phyloP scores from a whole-genome alignment of 2,797 vertebrate genomes.

The Pyrocephalus nanus region DNA sequence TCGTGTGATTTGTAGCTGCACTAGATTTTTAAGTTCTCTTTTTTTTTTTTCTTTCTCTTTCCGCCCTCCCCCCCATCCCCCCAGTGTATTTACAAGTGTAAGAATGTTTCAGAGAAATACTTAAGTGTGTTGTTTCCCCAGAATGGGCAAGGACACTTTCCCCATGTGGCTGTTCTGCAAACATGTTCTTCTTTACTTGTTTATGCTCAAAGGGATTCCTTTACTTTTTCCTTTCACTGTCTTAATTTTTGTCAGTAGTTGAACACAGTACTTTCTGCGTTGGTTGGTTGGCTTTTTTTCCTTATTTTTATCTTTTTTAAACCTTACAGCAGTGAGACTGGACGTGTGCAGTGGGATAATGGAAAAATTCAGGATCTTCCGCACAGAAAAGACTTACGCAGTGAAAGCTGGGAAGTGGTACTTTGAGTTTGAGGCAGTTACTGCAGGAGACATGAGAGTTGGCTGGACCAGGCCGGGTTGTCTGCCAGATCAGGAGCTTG shows the following conservation, averaged over 20 bases:
- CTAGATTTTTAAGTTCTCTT: neutral
- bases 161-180: neutral
- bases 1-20: neutral
- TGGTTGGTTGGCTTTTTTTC: neutral
- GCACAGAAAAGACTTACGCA: conserved; percentile 91
- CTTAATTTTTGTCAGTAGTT: neutral
- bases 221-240: neutral
- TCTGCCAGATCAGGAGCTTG: conserved; percentile 90
- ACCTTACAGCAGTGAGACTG: conserved; percentile 76
- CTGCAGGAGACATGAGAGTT: conserved; percentile 91
- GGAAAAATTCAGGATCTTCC: conserved; percentile 92
- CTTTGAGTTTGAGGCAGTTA: conserved; percentile 92
- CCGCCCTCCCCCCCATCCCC: too few species aligned
- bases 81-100: neutral
- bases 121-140: neutral
- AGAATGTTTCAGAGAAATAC: neutral
- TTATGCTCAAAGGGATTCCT: neutral
- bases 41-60: too few species aligned
- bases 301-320: neutral
- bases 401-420: conserved; percentile 94
- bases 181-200: neutral
- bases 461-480: conserved; percentile 92
- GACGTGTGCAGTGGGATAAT: conserved; percentile 80
- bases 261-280: neutral
- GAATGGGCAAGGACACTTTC: neutral